phyloP scores from a whole-genome alignment of 2,113 vertebrate species.

The Pomatorhinus ruficollis region DNA sequence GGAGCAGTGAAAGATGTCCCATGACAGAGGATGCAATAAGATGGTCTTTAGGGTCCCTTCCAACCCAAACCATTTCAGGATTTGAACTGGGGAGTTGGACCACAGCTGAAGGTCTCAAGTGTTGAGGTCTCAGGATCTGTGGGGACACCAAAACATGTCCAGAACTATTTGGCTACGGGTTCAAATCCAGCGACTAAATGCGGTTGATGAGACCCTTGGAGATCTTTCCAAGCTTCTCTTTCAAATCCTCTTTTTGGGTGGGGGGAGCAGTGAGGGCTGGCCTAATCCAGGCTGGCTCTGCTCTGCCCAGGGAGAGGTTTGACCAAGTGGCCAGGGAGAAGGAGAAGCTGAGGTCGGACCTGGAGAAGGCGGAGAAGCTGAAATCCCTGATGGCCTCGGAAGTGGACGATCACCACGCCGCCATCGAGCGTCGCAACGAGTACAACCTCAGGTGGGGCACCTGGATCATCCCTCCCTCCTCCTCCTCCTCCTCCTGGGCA shows the following conservation, averaged over 20 bases:
- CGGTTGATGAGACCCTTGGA: background rate
- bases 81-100: rapidly evolving
- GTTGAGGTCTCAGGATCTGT: background rate
- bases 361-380: conserved; percentile 91
- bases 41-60: background rate
- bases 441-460: conserved; percentile 84
- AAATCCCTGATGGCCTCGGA: conserved; percentile 90
- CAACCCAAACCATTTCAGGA: background rate
- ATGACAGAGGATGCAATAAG: rapidly evolving
- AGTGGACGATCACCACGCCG: conserved; percentile 90
- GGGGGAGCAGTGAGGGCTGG: background rate
- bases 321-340: conserved; percentile 89
- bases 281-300: background rate
- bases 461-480: rapidly evolving
- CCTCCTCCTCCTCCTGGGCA: background rate
- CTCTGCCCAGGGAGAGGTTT: conserved; percentile 79
- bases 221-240: background rate
- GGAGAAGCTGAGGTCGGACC: conserved; percentile 85
- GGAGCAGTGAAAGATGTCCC: background rate
- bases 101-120: background rate
- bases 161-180: background rate
- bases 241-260: too few species aligned
- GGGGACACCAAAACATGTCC: background rate
- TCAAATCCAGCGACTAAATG: background rate
- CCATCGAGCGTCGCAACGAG: conserved; percentile 87